These are phyloP conservation scores for Pseudochirops cupreus DNA, from an alignment of 2,797 vertebrate species.

Conservation along the genomic window DNA sequence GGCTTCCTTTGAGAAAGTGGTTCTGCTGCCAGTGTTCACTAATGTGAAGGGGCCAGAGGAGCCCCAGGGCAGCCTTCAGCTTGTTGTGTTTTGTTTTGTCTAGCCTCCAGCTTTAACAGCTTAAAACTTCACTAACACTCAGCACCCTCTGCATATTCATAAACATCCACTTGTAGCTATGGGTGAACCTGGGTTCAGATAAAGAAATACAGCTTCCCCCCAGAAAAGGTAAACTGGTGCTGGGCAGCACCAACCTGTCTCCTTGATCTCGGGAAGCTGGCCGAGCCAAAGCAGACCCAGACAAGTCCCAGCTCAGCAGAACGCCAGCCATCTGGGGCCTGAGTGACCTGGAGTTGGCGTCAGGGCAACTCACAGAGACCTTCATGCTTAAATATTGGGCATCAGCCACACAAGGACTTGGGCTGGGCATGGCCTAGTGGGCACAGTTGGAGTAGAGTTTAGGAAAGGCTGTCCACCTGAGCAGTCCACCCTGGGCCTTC, in stretches of 20 bases:
- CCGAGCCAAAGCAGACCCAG: no score
- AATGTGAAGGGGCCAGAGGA: neutral
- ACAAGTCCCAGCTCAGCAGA: neutral
- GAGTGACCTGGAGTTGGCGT: neutral
- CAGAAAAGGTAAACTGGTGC: neutral
- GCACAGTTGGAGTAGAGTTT: no score
- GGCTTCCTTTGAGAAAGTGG: neutral
- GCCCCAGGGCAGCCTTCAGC: neutral
- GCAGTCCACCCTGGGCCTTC: neutral
- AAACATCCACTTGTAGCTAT: neutral
- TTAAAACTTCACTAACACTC: neutral
- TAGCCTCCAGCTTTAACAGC: neutral
- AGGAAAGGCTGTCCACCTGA: neutral
- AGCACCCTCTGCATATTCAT: neutral
- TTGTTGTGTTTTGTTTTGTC: no score
- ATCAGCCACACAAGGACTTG: no score
- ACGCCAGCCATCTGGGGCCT: no score
- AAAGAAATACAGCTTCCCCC: neutral
- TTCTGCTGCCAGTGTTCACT: neutral
- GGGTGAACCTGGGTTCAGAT: neutral
- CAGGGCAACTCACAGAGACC: neutral
- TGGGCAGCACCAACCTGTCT: neutral
- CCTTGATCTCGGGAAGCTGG: no score
- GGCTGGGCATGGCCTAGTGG: no score
- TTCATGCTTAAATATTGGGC: neutral